Conservation (phyloP, 2,113 vertebrate species). For the Paratilapia polleni region DNA sequence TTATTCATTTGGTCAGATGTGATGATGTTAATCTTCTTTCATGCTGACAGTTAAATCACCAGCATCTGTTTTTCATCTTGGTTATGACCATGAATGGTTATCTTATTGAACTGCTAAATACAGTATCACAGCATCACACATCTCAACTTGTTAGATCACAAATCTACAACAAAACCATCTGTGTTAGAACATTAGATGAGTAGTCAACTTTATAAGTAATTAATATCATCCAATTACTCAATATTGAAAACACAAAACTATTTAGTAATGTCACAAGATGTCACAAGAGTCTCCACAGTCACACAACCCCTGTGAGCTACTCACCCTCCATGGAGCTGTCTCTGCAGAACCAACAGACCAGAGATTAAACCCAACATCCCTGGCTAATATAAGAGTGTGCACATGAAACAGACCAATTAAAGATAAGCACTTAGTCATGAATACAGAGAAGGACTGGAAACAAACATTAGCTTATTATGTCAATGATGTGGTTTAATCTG, state of each 20-base stretch:
- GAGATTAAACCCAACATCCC: slow-evolving; percentile 25
- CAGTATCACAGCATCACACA: background rate
- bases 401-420: background rate
- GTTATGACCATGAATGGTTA: background rate
- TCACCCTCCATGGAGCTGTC: slow-evolving; percentile 64
- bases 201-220: background rate
- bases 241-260: background rate
- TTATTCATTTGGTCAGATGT: background rate
- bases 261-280: background rate
- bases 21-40: background rate
- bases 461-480: background rate
- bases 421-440: background rate
- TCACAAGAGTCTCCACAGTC: background rate
- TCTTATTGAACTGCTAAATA: background rate
- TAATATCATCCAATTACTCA: background rate
- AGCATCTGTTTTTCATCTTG: background rate
- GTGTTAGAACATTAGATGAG: slow-evolving; percentile 18
- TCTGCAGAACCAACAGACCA: slow-evolving; percentile 69
- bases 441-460: background rate
- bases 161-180: background rate
- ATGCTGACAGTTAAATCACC: background rate
- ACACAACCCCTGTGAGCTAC: slow-evolving; percentile 45
- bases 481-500: background rate
- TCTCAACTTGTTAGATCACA: slow-evolving; percentile 8
- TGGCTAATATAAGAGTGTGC: background rate